Base-by-base conservation (phyloP, 2,797 vertebrate species). In the Cynodonichthys magdalenae region DNA sequence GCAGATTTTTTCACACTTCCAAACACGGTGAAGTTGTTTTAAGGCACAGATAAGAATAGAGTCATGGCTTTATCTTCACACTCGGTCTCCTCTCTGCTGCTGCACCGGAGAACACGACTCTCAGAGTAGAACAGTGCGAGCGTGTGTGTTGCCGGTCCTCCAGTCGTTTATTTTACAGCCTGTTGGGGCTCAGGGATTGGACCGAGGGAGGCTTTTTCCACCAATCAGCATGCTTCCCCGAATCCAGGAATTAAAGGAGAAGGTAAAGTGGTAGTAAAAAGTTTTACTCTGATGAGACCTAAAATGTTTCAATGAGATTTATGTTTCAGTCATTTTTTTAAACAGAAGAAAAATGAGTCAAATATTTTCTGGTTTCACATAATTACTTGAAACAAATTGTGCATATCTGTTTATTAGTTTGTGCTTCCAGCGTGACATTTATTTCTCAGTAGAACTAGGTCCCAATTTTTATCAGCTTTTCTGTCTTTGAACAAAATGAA, bases 151-250 rank as follows among this genome's bases (percentile, higher is more conserved):
- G 24, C 63, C 14, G 12, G 54, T 75, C 66, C 57, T 67, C 68
- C 71, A 71, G 63, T 77, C 85, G 71, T 63, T 71, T 67, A 69
- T 72, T 74, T 69, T 50, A 65, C 78, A 80, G 66, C 53, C 68
- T 66, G 69, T 36, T 69, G 75, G 66, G 66, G 63, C 77, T 80
- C 66, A 63, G 67, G 62, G 80, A 74, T 79, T 80, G 83, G 77
- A 78, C 54, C 71, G 53, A 72, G 50, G 64, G 55, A 74, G 59
- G 69, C 41, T 77, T 74, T 73, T 66, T 77, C 75, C 67, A 1
- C 85, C 84, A 83, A 85, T 87, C 78, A 83, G 41, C 53, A 42
- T 39, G 29, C 59, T 69, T 69, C 61, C 51, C 77, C 34, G 17
- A 80, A 63, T 75, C 59, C 62, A 60, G 39, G 64, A 59, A 52